Evolutionary conservation across 2,888 invertebrate species (phyloP).

Genomic region (Pogonocherus hispidulus): DNA sequence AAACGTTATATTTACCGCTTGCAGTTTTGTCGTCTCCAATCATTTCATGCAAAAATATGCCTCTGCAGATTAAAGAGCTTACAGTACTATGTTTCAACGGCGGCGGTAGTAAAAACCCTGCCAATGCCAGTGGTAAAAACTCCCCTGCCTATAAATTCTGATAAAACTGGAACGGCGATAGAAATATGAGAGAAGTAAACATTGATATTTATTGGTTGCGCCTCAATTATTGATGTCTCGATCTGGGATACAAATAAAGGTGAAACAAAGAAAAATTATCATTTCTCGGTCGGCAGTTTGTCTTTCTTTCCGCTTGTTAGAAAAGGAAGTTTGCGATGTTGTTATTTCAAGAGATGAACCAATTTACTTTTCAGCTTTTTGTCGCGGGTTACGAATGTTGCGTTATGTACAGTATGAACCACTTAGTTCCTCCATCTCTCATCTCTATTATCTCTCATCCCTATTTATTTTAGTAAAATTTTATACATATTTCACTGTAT

Average conservation of each 20-base stretch:
- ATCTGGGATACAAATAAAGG: not conserved
- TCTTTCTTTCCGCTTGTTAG: not conserved
- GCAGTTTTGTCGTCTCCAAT: not conserved
- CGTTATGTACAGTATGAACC: not conserved
- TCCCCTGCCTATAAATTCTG: constrained; percentile 16
- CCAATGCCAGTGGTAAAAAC: constrained; percentile 10
- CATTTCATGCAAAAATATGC: not conserved
- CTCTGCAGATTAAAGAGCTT: not conserved
- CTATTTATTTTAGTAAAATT: no score
- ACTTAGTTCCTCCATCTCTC: no score
- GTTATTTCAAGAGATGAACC: not conserved
- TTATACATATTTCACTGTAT: no score
- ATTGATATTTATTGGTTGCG: constrained; percentile 25
- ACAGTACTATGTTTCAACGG: not conserved
- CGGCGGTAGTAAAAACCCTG: constrained; percentile 18
- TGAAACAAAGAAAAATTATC: not conserved
- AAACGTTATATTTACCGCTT: not conserved
- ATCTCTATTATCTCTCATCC: no score
- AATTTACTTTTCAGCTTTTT: not conserved
- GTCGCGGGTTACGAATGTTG: not conserved
- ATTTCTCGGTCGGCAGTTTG: not conserved
- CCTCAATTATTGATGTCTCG: constrained; percentile 10
- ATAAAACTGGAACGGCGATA: constrained; percentile 8
- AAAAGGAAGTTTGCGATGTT: not conserved
- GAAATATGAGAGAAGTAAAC: constrained; percentile 15